Percentiles rank a stretch among this genome's conserved stretches.
These are phyloP conservation scores for Mungos mungo DNA, from an alignment of 2,113 vertebrate genomes.

Conservation along the genomic window DNA sequence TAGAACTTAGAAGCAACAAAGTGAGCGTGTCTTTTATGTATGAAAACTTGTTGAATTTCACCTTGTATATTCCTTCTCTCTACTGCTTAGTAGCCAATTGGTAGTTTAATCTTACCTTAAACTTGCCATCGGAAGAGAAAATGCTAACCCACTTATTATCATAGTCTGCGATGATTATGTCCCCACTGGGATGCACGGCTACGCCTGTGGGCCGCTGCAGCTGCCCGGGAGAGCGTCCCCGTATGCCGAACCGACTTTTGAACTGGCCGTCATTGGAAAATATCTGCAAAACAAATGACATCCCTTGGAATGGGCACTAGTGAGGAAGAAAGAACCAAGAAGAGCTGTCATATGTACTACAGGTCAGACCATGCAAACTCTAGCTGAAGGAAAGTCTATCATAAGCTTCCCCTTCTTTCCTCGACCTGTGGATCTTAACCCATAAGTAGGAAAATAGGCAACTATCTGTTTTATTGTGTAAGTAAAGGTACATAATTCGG, in stretches of 20 bases:
- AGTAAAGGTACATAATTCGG: not conserved
- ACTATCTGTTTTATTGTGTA: not conserved
- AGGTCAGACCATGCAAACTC: not conserved
- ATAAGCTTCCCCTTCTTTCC: not conserved
- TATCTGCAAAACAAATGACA: slow-evolving; percentile 85
- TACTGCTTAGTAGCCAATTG: not conserved
- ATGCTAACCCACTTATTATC: slow-evolving; percentile 99
- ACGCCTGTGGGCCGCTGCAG: slow-evolving; percentile 96
- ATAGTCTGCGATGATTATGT: slow-evolving; percentile 98
- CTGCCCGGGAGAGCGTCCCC: slow-evolving; percentile 95
- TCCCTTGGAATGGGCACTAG: not conserved
- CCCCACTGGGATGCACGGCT: slow-evolving; percentile 95
- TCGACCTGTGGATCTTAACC: not conserved
- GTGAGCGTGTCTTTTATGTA: not conserved
- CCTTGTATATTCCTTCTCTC: not conserved
- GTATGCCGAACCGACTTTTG: slow-evolving; percentile 95
- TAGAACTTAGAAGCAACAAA: not conserved
- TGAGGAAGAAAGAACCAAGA: not conserved
- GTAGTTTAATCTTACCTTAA: slow-evolving; percentile 89
- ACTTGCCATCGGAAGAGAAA: slow-evolving; percentile 97
- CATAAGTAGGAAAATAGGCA: not conserved
- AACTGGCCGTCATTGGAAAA: slow-evolving; percentile 97
- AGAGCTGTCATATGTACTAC: not conserved
- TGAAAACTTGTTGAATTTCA: not conserved
- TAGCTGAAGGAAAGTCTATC: not conserved